These are phyloP conservation scores for Halocaridina rubra DNA, from an alignment of 2,888 invertebrate genomes.

Conservation along the genomic window DNA sequence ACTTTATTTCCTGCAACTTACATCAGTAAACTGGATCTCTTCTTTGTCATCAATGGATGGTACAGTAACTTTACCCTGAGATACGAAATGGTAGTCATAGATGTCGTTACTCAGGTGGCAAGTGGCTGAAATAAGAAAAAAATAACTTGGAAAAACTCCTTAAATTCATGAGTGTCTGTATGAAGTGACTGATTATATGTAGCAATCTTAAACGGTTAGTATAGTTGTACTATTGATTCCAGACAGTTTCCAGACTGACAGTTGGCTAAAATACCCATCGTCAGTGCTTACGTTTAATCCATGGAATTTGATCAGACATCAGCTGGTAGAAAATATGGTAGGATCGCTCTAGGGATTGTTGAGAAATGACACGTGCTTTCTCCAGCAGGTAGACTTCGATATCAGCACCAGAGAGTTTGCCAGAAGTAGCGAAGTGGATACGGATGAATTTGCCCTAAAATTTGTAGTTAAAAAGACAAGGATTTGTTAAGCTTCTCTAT, in stretches of 20 bases:
- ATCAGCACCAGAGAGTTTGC: constrained; percentile 77
- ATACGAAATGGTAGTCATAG: constrained; percentile 72
- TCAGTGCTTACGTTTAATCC: constrained; percentile 80
- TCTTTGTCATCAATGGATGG: constrained; percentile 95
- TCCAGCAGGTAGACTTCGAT: constrained; percentile 99
- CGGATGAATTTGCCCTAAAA: constrained; percentile 81
- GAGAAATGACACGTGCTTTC: constrained; percentile 99
- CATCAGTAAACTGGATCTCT: constrained; percentile 88
- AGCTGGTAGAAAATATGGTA: constrained; percentile 99
- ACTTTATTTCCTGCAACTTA: constrained; percentile 75
- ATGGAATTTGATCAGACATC: constrained; percentile 90
- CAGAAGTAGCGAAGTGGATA: constrained; percentile 63
- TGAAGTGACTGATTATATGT: too few relatives aligned
- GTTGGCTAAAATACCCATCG: too few relatives aligned
- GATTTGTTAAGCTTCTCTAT: too few relatives aligned
- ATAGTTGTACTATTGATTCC: too few relatives aligned
- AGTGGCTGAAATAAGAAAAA: constrained; percentile 66
- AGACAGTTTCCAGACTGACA: too few relatives aligned
- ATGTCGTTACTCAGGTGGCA: constrained; percentile 70
- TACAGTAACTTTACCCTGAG: constrained; percentile 76
- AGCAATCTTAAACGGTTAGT: too few relatives aligned
- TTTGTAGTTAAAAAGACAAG: too few relatives aligned
- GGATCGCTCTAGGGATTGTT: constrained; percentile 96
- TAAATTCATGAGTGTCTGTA: too few relatives aligned
- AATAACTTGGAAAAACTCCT: background rate